These are phyloP conservation scores for Corvus hawaiiensis DNA, from an alignment of 2,113 vertebrate species.

Conservation along the genomic window DNA sequence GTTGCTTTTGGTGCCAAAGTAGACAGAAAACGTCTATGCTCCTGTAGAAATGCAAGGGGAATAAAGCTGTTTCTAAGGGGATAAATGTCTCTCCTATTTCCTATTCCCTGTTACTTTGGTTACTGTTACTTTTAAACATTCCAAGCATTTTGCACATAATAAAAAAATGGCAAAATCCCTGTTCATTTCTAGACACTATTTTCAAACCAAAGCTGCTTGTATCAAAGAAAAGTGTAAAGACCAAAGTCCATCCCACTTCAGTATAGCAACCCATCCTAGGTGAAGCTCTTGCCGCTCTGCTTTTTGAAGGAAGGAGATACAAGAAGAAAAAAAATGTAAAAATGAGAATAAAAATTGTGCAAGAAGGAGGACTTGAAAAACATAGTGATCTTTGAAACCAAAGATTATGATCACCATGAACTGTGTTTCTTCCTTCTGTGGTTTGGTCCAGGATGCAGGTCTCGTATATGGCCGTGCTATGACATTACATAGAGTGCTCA, in stretches of 20 bases:
- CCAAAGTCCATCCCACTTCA: background rate
- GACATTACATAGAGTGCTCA: background rate
- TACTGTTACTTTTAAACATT: conserved; percentile 65
- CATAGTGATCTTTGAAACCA: background rate
- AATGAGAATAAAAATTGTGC: background rate
- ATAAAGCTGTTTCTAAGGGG: conserved; percentile 59
- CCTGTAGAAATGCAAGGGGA: conserved; percentile 38
- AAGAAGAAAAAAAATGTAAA: background rate
- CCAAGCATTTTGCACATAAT: conserved; percentile 59
- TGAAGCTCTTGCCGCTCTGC: background rate
- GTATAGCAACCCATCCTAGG: background rate
- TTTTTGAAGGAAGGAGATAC: background rate
- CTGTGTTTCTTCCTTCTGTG: background rate
- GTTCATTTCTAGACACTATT: conserved; percentile 16
- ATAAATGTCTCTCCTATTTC: conserved; percentile 60
- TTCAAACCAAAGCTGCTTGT: background rate
- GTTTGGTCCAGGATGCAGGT: background rate
- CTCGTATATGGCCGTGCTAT: background rate
- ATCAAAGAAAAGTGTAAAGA: background rate
- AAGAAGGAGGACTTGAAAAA: background rate
- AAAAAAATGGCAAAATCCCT: conserved; percentile 46
- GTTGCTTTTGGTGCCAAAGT: conserved; percentile 41
- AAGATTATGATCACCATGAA: background rate
- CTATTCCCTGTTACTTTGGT: conserved; percentile 60
- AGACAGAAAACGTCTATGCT: conserved; percentile 44